Base-by-base conservation (phyloP, 2,888 invertebrate genomes). In the Apamea anceps region DNA sequence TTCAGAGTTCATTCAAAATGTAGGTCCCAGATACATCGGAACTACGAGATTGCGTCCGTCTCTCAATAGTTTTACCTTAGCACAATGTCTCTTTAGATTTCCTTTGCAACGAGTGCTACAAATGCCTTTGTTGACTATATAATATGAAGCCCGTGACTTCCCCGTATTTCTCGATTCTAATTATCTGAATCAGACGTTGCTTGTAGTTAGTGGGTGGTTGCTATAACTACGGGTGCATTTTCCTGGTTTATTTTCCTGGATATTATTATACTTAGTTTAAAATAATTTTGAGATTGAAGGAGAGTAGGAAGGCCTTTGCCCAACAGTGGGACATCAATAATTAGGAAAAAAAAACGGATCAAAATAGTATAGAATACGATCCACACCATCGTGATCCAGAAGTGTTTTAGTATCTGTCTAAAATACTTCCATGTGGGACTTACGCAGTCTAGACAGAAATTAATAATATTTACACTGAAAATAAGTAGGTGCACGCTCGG, bases 1-100 rank as follows among this genome's bases (percentile, higher is more conserved):
- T 88, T 67, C 57, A 15, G 32, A 78, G 72, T 72, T 81, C 72
- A 82, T 80, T 80, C 65, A 79, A 80, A 78, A 75, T 76, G 65
- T 65, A 63, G n/a, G 13, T 68, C 18, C 42, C 37, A 48, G n/a
- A 42, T 73, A 57, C 70, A 75, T 57, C 54, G 45, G 32, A 80
- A 84, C 79, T 70, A 65, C 28, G 42, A 85, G 76, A 76, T 81
- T 76, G 48, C 73, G 51, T 57, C 75, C 67, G 37, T 51, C 28
- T 75, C 68, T 63, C 72, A 74, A 78, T 78, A 77, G 80, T 80
- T 79, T 68, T 66, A 75, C 68, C 60, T 77, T 28, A 70, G 67
- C 65, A 71, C 6, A 57, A 72, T 68, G 74, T 45, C 70, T 72
- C 72, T 72, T 66, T 68, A 82, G 28, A 80, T 75, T 85, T 73